These are phyloP conservation scores for Orthosia cruda DNA, from an alignment of 2,888 invertebrate species.

Conservation along the genomic window DNA sequence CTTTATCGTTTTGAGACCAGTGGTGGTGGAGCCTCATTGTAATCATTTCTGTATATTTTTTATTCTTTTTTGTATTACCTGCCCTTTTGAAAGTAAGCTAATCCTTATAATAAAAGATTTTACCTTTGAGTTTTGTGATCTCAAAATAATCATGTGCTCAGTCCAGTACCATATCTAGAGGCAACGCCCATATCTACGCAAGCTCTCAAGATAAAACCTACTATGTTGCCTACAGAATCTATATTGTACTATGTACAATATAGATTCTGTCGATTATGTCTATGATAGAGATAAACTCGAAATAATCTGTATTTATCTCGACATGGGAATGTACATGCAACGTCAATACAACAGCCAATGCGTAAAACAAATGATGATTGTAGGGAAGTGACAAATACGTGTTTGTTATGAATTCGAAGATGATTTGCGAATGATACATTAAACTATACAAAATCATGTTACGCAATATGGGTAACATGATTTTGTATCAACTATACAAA, in stretches of 20 bases:
- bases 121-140: neutral
- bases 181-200: constrained; percentile 3
- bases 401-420: constrained; percentile 15
- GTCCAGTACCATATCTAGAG: constrained; percentile 2
- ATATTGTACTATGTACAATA: constrained; percentile 6
- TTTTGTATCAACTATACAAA: too few species aligned
- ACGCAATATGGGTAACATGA: too few species aligned
- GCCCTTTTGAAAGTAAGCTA: neutral
- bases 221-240: too few species aligned
- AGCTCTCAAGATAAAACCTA: constrained; percentile 28
- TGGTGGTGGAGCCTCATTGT: neutral
- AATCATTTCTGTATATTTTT: neutral
- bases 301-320: constrained; percentile 44
- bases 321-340: neutral
- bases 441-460: neutral
- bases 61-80: neutral
- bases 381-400: constrained; percentile 3
- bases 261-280: constrained; percentile 1
- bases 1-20: neutral
- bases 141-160: neutral
- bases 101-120: neutral
- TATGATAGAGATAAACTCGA: constrained; percentile 23
- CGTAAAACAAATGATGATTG: constrained; percentile 3
- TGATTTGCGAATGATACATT: constrained; percentile 8
- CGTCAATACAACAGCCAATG: neutral